Base-by-base conservation (phyloP, 2,797 vertebrate genomes). In the Mormyrops attenuatus region DNA sequence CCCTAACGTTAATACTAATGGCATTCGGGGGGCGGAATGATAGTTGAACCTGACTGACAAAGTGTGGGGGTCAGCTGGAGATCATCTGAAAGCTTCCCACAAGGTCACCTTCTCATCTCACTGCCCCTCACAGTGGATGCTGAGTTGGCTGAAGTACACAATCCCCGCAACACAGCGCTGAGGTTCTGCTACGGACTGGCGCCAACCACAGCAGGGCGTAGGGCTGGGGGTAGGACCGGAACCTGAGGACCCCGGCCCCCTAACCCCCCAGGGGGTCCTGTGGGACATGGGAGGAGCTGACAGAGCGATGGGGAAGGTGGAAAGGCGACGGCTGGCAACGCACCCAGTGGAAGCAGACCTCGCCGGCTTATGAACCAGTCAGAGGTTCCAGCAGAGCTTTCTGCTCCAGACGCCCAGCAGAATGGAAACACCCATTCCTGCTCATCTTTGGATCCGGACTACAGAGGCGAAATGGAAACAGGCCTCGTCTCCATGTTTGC, bases 51-150 rank as follows among this genome's bases (percentile, higher is more conserved):
- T 69, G 82, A 89, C 38, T 52, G 66, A 80, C n/a, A 85, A n/a
- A 52, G 17, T 26, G 73, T 0, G 34, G 41, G n/a, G 88, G n/a
- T 60, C 6, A 73, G 30, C 7, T 41, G 89, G 85, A 47, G 30
- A 63, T n/a, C 50, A 44, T 88, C 26, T 26, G 26, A 60, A 38
- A n/a, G 13, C 55, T 17, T 41, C 86, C 17, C 86, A 34, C 84
- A 9, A 26, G 20, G 3, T 47, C 88, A 57, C 82, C 13, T 34
- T 63, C 73, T 60, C 1, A 49, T 88, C 2, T 60, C 11, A 9
- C n/a, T 3, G 1, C 53, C 53, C 49, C 9, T 77, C 50, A 77
- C 88, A 93, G 92, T 89, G 69, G 90, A 93, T 30, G 80, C 30
- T 22, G 89, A 91, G 80, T 49, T 93, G 80, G 30, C 41, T 0